Conservation (phyloP, 2,797 vertebrate species). For the Mus spretus region DNA sequence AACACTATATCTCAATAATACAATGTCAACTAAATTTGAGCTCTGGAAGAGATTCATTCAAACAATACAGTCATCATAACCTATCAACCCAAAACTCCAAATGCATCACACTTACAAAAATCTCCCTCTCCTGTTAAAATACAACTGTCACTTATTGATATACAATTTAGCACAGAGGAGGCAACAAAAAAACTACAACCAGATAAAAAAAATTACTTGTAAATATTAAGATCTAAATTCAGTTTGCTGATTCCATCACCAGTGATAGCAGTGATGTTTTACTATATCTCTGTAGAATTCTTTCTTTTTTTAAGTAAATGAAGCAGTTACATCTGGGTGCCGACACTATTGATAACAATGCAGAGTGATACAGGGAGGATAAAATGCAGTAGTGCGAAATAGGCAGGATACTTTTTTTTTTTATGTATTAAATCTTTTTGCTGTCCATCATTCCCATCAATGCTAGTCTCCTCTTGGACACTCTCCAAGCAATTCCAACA, state of each 20-base stretch:
- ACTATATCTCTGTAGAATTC: not conserved
- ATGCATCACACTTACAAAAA: not conserved
- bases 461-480: constrained; percentile 57
- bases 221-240: constrained; percentile 34
- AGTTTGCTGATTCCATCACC: not conserved
- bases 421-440: not conserved
- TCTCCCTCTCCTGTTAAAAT: not conserved
- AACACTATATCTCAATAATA: not conserved
- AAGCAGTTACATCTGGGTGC: not conserved
- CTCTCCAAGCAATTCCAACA: constrained; percentile 46
- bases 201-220: not conserved
- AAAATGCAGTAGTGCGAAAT: not conserved
- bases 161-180: not conserved
- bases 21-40: not conserved
- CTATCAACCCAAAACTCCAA: not conserved
- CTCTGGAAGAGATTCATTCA: not conserved
- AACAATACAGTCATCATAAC: not conserved
- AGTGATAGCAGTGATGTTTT: not conserved
- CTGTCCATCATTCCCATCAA: constrained; percentile 55
- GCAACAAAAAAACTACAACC: not conserved
- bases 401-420: constrained; percentile 49
- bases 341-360: constrained; percentile 36
- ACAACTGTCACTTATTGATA: not conserved
- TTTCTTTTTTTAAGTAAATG: not conserved
- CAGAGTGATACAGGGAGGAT: not conserved